These are phyloP conservation scores for Drosophila testacea DNA, from an alignment of 2,888 invertebrate species.

Conservation along the genomic window DNA sequence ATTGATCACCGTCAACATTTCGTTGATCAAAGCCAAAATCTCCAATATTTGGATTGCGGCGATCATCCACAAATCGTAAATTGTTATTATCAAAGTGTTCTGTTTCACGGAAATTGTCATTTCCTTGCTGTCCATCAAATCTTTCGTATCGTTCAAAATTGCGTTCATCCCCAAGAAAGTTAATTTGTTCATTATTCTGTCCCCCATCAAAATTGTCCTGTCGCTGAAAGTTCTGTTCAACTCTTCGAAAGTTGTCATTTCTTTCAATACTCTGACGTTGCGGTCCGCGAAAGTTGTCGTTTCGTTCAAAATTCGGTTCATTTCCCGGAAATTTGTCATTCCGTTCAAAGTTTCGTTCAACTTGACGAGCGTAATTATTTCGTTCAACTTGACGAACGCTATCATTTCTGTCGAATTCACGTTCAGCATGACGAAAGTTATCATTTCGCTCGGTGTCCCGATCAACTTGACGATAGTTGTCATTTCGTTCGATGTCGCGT, in stretches of 20 bases:
- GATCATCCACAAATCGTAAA: not conserved
- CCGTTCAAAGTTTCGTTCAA: not conserved
- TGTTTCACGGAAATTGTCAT: not conserved
- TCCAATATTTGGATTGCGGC: slow-evolving; percentile 2
- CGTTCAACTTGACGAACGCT: slow-evolving; percentile 10
- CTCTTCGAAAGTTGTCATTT: not conserved
- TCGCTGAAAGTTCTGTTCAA: not conserved
- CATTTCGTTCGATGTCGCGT: not conserved
- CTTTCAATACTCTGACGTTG: not conserved
- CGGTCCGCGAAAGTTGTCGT: slow-evolving; percentile 10
- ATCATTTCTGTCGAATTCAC: not conserved
- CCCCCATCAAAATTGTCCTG: not conserved
- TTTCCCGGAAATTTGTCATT: not conserved
- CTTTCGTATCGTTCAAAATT: slow-evolving; percentile 17
- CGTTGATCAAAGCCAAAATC: slow-evolving; percentile 1
- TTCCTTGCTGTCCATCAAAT: slow-evolving; percentile 5
- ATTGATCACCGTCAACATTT: not conserved
- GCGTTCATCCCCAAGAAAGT: slow-evolving; percentile 1
- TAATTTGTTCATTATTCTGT: not conserved
- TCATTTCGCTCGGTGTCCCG: not conserved
- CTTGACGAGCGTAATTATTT: not conserved
- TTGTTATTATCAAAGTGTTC: slow-evolving; percentile 4
- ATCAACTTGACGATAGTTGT: not conserved
- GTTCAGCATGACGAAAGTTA: slow-evolving; percentile 12
- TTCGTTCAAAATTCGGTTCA: not conserved